Base-by-base conservation (phyloP, 35 echinoderm and acorn worm genomes). In the Amphiura filiformis region DNA sequence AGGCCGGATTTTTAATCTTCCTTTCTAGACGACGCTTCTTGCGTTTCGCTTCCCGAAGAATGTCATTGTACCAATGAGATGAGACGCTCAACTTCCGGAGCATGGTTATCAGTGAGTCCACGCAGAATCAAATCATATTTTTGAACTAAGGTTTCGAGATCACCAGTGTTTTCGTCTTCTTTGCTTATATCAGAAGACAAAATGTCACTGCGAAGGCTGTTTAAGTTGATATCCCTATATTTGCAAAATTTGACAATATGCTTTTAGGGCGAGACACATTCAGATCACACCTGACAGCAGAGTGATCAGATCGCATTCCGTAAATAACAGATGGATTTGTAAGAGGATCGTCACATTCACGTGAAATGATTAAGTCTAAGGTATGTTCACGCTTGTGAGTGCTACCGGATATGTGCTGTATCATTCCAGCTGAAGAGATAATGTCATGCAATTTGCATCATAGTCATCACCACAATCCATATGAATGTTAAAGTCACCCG, bases 21-120 rank as follows among this genome's bases (percentile, higher is more conserved):
- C 86, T 38, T 42, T 88, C 76, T 34, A 56, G 39, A 13, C 56
- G 83, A n/a, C 83, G 83, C 56, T 85, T 85, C 13, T 36, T 3
- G 18, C 56, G 23, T 47, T 85, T 70, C 65, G 40, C 33, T 18
- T 85, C 31, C 57, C 83, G 41, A 22, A 85, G 34, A 34, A 32
- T 38, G n/a, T 85, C 83, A 85, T 85, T 85, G 34, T 85, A 85
- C 83, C 83, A 64, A 76, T 41, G 32, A 36, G 31, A 91, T 77
- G 39, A 28, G 49, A 17, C 89, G 64, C 22, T 23, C 33, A 9
- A 78, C 15, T 30, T 47, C 13, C 1, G 82, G 89, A 35, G 89
- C 82, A 86, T 85, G 89, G 32, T 64, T 42, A 39, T 89, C 34
- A n/a, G 65, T 57, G 7, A 77, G 76, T 13, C 3, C 80, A 18